phyloP scores from a whole-genome alignment of 2,113 vertebrate genomes.

The Ameiurus melas region DNA sequence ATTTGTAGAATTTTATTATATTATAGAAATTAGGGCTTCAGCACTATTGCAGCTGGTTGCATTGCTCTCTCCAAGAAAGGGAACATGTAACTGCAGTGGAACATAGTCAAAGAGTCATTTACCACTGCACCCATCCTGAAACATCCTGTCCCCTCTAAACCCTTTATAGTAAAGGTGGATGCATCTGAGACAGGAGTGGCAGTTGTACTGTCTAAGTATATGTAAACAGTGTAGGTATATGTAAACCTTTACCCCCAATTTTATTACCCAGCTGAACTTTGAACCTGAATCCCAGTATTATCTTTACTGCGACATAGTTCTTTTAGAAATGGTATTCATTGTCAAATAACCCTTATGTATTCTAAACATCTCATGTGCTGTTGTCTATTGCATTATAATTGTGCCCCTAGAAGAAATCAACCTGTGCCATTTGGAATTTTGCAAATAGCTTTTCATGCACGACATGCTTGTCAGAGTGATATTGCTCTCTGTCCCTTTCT shows the following conservation, averaged over 20 bases:
- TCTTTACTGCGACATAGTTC: not conserved
- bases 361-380: constrained; percentile 8
- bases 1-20: too few species aligned
- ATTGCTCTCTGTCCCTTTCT: constrained; percentile 9
- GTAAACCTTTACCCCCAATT: not conserved
- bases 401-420: constrained; percentile 45
- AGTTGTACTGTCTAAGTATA: not conserved
- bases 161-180: too few species aligned
- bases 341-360: not conserved
- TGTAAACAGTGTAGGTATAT: not conserved
- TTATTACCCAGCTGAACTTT: not conserved
- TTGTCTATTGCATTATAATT: constrained; percentile 36
- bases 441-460: constrained; percentile 58
- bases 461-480: constrained; percentile 53
- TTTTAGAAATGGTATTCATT: not conserved
- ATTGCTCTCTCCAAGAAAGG: too few species aligned
- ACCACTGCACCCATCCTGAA: too few species aligned
- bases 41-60: too few species aligned
- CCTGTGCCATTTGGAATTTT: constrained; percentile 53
- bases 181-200: too few species aligned
- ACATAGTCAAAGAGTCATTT: too few species aligned
- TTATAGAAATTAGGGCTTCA: too few species aligned
- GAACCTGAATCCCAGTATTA: not conserved
- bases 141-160: too few species aligned
- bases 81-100: too few species aligned